These are phyloP conservation scores for Melanerpes aurifrons DNA, from an alignment of 2,113 vertebrate genomes.

Conservation along the genomic window DNA sequence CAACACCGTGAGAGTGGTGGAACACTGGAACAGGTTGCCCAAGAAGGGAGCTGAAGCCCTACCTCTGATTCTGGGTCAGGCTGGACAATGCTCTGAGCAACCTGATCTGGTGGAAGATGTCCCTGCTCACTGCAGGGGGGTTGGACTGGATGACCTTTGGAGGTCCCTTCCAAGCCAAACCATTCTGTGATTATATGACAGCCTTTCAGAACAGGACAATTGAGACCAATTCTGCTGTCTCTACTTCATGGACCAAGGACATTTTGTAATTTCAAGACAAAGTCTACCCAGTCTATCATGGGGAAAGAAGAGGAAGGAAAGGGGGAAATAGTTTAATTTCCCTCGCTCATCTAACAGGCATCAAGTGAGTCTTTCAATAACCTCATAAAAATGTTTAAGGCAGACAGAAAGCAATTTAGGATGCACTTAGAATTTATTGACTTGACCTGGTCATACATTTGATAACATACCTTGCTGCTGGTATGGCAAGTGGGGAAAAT, in stretches of 20 bases:
- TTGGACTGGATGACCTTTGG: too few relatives aligned
- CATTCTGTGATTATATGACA: too few relatives aligned
- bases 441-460: not conserved
- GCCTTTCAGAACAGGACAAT: not conserved
- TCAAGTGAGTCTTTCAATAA: not conserved
- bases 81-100: too few relatives aligned
- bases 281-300: not conserved
- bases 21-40: too few relatives aligned
- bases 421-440: conserved; percentile 30
- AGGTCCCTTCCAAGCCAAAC: too few relatives aligned
- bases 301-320: not conserved
- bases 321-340: conserved; percentile 19
- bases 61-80: too few relatives aligned
- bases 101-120: too few relatives aligned
- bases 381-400: not conserved
- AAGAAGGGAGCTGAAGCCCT: too few relatives aligned
- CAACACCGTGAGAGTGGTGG: too few relatives aligned
- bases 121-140: too few relatives aligned
- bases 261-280: not conserved
- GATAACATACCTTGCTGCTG: not conserved
- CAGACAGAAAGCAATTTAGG: conserved; percentile 26
- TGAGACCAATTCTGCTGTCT: not conserved
- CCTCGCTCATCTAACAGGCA: not conserved
- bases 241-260: not conserved
- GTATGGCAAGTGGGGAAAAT: not conserved